These are phyloP conservation scores for Aromia moschata DNA, from an alignment of 2,888 invertebrate genomes.

Conservation along the genomic window DNA sequence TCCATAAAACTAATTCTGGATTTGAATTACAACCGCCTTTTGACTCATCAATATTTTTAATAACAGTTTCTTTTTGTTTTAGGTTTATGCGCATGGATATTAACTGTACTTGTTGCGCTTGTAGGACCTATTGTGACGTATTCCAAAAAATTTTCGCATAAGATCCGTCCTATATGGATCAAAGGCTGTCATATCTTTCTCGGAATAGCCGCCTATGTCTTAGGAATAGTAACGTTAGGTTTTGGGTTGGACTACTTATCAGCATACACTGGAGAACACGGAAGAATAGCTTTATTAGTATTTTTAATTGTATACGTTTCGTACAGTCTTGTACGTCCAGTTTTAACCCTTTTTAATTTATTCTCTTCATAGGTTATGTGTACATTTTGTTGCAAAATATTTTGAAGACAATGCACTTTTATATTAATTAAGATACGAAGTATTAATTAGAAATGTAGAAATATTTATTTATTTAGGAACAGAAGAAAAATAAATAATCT, in stretches of 20 bases:
- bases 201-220: slow-evolving; percentile 35
- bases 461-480: no score
- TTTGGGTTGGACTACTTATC: slow-evolving; percentile 37
- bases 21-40: no score
- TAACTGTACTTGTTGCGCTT: slow-evolving; percentile 32
- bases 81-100: slow-evolving; percentile 42
- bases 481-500: no score
- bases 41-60: no score
- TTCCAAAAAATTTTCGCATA: slow-evolving; percentile 11
- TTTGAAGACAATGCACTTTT: no score
- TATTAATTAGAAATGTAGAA: no score
- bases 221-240: slow-evolving; percentile 39
- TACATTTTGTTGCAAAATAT: no score
- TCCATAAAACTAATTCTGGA: no score
- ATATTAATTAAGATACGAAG: no score
- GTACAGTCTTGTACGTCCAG: slow-evolving; percentile 35
- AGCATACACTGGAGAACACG: slow-evolving; percentile 11
- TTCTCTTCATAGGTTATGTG: background rate
- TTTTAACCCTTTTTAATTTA: slow-evolving; percentile 14
- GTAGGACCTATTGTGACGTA: slow-evolving; percentile 30
- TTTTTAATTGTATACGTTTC: slow-evolving; percentile 33
- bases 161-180: slow-evolving; percentile 21
- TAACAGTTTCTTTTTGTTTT: no score
- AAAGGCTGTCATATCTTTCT: slow-evolving; percentile 36
- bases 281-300: slow-evolving; percentile 34